These are phyloP conservation scores for Oreochromis aureus DNA, from an alignment of 2,113 vertebrate genomes.

Conservation along the genomic window DNA sequence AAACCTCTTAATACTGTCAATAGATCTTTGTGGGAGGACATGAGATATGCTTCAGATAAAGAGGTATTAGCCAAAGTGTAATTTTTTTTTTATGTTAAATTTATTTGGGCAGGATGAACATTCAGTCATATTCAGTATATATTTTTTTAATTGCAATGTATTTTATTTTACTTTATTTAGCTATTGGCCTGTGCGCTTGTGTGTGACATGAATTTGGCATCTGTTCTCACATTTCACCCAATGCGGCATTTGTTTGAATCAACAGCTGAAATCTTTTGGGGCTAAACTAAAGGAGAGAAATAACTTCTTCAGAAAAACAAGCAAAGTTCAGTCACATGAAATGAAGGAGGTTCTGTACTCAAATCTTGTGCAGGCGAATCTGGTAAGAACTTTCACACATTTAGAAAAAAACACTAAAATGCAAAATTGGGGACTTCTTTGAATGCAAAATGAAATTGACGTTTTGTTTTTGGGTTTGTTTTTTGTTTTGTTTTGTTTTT, in stretches of 20 bases:
- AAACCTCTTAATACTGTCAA: conserved; percentile 63
- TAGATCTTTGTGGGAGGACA: conserved; percentile 53
- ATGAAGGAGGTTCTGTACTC: conserved; percentile 68
- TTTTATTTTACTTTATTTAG: background rate
- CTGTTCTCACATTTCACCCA: background rate
- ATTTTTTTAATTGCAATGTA: background rate
- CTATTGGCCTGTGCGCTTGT: background rate
- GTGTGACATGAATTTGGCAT: background rate
- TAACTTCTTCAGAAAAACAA: conserved; percentile 63
- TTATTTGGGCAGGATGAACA: background rate
- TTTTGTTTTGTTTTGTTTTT: background rate
- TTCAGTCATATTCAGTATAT: background rate
- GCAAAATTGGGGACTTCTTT: background rate
- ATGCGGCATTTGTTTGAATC: background rate
- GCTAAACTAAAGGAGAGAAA: conserved; percentile 66
- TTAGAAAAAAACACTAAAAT: background rate
- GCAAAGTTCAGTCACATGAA: conserved; percentile 63
- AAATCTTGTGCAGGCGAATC: conserved; percentile 37
- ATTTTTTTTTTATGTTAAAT: background rate
- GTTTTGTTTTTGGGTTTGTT: background rate
- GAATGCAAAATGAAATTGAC: background rate
- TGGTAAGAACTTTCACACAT: conserved; percentile 33
- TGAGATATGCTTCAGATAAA: conserved; percentile 49
- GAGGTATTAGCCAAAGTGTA: conserved; percentile 46
- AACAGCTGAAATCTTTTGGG: conserved; percentile 65